Conservation (phyloP, 2,113 vertebrate species). For the Pelecanus crispus region DNA sequence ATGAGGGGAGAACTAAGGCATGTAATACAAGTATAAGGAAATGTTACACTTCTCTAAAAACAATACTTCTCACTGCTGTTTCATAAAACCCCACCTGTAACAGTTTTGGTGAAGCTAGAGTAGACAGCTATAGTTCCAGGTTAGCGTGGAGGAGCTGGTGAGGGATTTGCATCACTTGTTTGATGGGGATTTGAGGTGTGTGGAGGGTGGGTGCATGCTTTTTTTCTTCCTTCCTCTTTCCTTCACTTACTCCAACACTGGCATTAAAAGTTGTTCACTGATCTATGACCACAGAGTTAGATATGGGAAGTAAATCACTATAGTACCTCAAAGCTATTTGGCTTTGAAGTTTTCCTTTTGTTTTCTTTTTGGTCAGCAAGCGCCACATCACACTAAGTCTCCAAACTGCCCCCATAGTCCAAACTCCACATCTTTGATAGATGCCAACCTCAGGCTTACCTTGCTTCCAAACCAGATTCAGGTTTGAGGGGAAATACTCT, state of each 20-base stretch:
- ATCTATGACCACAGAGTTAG: neutral
- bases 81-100: neutral
- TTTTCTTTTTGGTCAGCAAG: neutral
- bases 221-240: neutral
- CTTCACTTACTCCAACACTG: neutral
- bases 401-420: neutral
- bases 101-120: neutral
- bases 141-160: neutral
- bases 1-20: neutral
- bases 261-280: neutral
- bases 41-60: neutral
- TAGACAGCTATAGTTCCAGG: neutral
- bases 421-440: neutral
- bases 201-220: accelerated
- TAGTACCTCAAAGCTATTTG: neutral
- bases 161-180: neutral
- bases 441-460: neutral
- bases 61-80: neutral
- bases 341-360: neutral
- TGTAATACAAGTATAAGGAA: neutral
- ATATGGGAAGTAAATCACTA: neutral
- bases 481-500: neutral
- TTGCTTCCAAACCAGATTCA: neutral
- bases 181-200: neutral
- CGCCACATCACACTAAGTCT: neutral